A percentile compares a stretch with the other conserved stretches of the same genome.
Conservation (phyloP, 2,113 vertebrate genomes). For the Ailurus styani region DNA sequence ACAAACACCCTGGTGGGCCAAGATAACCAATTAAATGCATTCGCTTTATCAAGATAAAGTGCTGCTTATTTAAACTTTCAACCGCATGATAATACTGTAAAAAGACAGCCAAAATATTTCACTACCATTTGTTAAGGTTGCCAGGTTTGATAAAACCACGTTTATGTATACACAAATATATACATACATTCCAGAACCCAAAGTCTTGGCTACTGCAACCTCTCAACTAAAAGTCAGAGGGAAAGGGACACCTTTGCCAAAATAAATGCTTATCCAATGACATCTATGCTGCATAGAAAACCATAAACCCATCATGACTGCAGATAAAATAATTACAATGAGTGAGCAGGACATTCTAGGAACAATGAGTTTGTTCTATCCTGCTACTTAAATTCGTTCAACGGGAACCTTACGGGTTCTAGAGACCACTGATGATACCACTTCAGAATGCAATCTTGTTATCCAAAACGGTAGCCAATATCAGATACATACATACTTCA, state of each 20-base stretch:
- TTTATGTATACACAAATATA: not conserved
- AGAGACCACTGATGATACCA: not conserved
- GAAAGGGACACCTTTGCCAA: not conserved
- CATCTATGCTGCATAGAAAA: not conserved
- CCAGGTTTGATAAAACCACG: not conserved
- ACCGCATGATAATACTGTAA: slow-evolving; percentile 13
- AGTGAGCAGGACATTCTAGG: not conserved
- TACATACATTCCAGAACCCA: not conserved
- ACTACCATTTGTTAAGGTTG: not conserved
- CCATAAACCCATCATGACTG: not conserved
- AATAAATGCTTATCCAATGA: not conserved
- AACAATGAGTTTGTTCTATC: not conserved
- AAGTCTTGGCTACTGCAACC: not conserved
- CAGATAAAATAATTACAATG: not conserved
- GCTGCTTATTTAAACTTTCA: slow-evolving; percentile 12
- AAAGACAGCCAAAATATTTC: not conserved
- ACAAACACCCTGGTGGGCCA: slow-evolving; percentile 73
- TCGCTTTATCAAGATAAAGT: slow-evolving; percentile 45
- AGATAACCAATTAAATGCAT: slow-evolving; percentile 68
- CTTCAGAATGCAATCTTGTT: not conserved
- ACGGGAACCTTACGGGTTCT: not conserved
- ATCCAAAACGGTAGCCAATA: not conserved
- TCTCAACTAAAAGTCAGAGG: not conserved
- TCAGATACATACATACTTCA: not conserved
- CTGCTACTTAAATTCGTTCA: not conserved